These are phyloP conservation scores for Selenia dentaria DNA, from an alignment of 2,888 invertebrate species.

Conservation along the genomic window DNA sequence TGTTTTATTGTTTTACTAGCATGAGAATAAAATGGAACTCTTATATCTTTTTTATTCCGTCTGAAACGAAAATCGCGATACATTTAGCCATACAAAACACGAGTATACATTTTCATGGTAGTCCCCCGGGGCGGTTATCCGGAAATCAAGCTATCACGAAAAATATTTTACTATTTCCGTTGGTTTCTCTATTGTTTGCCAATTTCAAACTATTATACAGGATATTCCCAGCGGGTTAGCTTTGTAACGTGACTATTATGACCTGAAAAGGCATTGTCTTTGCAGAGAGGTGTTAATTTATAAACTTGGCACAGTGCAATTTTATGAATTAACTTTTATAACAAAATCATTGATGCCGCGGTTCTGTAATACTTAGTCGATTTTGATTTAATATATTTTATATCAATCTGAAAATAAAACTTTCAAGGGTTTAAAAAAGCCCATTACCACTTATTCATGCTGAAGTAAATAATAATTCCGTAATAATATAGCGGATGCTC, in stretches of 20 bases:
- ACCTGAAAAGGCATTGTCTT: too few relatives aligned
- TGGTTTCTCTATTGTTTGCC: slow-evolving; percentile 41
- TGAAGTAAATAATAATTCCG: too few relatives aligned
- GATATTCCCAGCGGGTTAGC: slow-evolving; percentile 13
- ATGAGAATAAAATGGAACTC: neutral
- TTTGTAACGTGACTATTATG: slow-evolving; percentile 3
- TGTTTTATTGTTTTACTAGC: neutral
- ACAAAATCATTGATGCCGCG: too few relatives aligned
- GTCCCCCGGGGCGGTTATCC: slow-evolving; percentile 37
- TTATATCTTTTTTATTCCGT: neutral
- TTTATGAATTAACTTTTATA: too few relatives aligned
- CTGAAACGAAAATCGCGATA: slow-evolving; percentile 17
- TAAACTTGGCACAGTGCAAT: neutral
- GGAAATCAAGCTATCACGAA: slow-evolving; percentile 45
- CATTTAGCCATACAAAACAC: slow-evolving; percentile 27
- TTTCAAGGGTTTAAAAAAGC: too few relatives aligned
- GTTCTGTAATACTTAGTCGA: too few relatives aligned
- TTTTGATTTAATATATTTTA: too few relatives aligned
- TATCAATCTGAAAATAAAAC: too few relatives aligned
- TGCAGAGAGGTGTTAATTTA: too few relatives aligned
- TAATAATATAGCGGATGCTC: too few relatives aligned
- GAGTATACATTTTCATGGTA: slow-evolving; percentile 24
- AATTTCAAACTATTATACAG: slow-evolving; percentile 35
- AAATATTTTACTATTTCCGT: slow-evolving; percentile 47
- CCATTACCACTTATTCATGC: too few relatives aligned